Percentiles rank a stretch among this genome's conserved stretches.
Conservation (phyloP, 2,888 invertebrate genomes). For the Actias luna region DNA sequence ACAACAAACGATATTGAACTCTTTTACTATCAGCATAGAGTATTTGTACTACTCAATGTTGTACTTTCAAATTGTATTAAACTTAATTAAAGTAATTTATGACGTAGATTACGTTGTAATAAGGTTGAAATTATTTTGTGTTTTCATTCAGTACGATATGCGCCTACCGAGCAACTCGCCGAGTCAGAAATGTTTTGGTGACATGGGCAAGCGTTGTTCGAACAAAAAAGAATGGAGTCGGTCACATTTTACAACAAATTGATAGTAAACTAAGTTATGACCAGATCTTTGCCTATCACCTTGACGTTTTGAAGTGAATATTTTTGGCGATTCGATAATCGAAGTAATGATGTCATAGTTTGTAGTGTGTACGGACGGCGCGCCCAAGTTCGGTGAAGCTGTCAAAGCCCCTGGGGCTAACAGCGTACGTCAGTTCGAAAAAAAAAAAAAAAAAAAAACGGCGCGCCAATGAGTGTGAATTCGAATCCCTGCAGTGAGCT, state of each 20-base stretch:
- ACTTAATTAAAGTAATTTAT: background rate
- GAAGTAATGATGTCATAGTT: too few species aligned
- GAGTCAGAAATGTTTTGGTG: constrained; percentile 79
- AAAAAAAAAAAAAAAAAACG: too few species aligned
- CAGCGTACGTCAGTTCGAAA: too few species aligned
- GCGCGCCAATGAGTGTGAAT: too few species aligned
- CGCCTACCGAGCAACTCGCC: constrained; percentile 47
- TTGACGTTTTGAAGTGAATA: too few species aligned
- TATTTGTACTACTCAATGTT: background rate
- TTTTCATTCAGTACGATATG: constrained; percentile 34
- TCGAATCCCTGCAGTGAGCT: too few species aligned
- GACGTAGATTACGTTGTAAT: constrained; percentile 22
- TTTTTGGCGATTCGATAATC: too few species aligned
- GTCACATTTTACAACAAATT: constrained; percentile 11
- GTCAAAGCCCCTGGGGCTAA: too few species aligned
- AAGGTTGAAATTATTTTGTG: constrained; percentile 32
- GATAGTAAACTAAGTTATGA: too few species aligned
- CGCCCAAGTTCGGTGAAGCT: too few species aligned
- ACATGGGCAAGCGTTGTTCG: constrained; percentile 67
- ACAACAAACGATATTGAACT: constrained; percentile 2
- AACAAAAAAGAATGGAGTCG: constrained; percentile 45
- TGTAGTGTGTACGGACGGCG: too few species aligned
- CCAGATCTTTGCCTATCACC: too few species aligned
- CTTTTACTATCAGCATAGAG: background rate
- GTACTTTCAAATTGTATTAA: background rate